phyloP scores from a whole-genome alignment of 2,113 vertebrate genomes.

The Phylloscopus trochiloides region DNA sequence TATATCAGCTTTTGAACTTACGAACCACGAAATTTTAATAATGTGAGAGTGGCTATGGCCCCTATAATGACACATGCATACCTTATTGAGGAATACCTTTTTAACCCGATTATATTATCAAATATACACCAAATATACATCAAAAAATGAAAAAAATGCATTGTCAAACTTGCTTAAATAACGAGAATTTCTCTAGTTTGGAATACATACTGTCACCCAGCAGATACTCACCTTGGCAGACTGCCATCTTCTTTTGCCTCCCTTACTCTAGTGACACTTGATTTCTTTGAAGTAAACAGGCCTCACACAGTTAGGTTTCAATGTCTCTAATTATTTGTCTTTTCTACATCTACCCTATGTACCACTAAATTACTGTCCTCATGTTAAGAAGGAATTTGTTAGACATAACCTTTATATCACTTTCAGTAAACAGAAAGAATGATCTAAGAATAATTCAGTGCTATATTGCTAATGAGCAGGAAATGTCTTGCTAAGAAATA shows the following conservation, averaged over 20 bases:
- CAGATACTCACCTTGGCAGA: background rate
- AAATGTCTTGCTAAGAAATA: background rate
- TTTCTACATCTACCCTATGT: background rate
- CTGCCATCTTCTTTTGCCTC: background rate
- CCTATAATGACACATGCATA: background rate
- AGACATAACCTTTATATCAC: background rate
- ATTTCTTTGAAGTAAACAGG: conserved; percentile 27
- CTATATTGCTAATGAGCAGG: background rate
- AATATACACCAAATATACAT: background rate
- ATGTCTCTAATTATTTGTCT: background rate
- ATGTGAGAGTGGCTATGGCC: background rate
- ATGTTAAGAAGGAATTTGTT: background rate
- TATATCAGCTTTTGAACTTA: background rate
- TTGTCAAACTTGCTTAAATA: conserved; percentile 9
- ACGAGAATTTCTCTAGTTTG: background rate
- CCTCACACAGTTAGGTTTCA: background rate
- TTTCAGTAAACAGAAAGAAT: background rate
- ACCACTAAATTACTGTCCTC: background rate
- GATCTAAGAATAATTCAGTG: background rate
- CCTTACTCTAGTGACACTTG: background rate
- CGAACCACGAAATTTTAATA: background rate
- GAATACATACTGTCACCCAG: background rate
- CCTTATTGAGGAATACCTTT: background rate
- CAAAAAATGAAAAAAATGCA: background rate
- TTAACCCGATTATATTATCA: background rate